A percentile compares a stretch with the other conserved stretches of the same genome.
Evolutionary conservation across 1,140 invertebrate species (phyloP).

Genomic region (Mylabris phalerata): DNA sequence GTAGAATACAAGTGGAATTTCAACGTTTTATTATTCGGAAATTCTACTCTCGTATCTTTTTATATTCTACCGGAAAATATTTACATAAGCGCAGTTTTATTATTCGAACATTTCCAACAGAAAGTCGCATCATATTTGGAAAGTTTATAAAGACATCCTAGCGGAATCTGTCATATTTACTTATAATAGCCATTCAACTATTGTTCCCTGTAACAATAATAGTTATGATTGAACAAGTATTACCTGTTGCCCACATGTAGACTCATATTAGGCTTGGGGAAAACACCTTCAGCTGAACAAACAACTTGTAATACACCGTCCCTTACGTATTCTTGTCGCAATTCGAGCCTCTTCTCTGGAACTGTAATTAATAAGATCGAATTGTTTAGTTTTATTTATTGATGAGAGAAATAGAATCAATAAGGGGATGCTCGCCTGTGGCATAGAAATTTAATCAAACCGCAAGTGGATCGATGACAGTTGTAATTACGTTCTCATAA

Average conservation of each 20-base stretch:
- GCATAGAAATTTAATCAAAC: too few relatives aligned
- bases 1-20: background rate
- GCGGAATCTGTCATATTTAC: background rate
- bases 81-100: background rate
- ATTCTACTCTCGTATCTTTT: too few relatives aligned
- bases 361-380: conserved; percentile 36
- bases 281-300: conserved; percentile 49
- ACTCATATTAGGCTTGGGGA: conserved; percentile 48
- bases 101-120: background rate
- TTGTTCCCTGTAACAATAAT: too few relatives aligned
- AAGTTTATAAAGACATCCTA: too few relatives aligned
- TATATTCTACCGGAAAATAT: background rate
- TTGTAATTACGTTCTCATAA: too few relatives aligned
- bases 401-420: too few relatives aligned
- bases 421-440: too few relatives aligned
- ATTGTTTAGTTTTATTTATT: too few relatives aligned
- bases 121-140: background rate
- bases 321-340: conserved; percentile 43
- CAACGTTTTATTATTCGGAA: background rate
- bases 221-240: conserved; percentile 2
- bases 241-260: conserved; percentile 46
- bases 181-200: too few relatives aligned
- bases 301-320: conserved; percentile 47
- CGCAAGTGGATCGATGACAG: too few relatives aligned
- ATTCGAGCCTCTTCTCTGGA: conserved; percentile 47